Base-by-base conservation (phyloP, 2,797 vertebrate genomes). In the Phataginus tetradactyla region DNA sequence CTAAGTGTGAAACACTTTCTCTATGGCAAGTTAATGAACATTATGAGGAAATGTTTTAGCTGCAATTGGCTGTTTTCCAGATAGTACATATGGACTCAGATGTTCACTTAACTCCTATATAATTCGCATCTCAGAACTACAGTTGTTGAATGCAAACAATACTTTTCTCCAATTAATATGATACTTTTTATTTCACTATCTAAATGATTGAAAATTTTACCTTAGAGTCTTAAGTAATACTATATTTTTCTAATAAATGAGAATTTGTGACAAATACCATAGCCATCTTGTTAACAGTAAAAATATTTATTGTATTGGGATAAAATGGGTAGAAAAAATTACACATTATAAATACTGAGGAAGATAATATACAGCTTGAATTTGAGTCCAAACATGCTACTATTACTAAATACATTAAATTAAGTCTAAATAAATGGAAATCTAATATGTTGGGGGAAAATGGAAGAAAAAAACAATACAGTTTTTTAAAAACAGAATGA, bases 1-100 rank as follows among this genome's bases (percentile, higher is more conserved):
- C 92, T 91, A 89, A 95, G 74, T 95, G 86, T 97, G 79, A 96
- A 97, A 96, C 61, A 81, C 17, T 96, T 94, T 92, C 64, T 93
- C 42, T 69, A 34, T 32, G 61, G 69, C 95, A 94, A 96, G 71
- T 94, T 95, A 96, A 95, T 95, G 45, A 72, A 17, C 53, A 5
- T 9, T 61, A 94, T 21, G 32, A 96, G 78, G 96, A 97, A 96
- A 71, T n/a, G 53, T 78, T 53, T 96, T n/a, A 87, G 90, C 64
- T 89, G 23, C 15, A 92, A 72, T 39, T 97, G 94, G 91, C 87
- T 49, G 42, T 93, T 91, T 81, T 97, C 97, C 74, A 91, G 0
- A 75, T 0, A 3, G 57, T 3, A 64, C 42, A 94, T 95, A 97
- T 80, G 89, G 61, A 92, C 91, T 93, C 78, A 90, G n/a, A 63